Percentiles rank a stretch among this genome's conserved stretches.
These are phyloP conservation scores for Nylanderia fulva DNA, from an alignment of 1,140 invertebrate genomes.

Conservation along the genomic window DNA sequence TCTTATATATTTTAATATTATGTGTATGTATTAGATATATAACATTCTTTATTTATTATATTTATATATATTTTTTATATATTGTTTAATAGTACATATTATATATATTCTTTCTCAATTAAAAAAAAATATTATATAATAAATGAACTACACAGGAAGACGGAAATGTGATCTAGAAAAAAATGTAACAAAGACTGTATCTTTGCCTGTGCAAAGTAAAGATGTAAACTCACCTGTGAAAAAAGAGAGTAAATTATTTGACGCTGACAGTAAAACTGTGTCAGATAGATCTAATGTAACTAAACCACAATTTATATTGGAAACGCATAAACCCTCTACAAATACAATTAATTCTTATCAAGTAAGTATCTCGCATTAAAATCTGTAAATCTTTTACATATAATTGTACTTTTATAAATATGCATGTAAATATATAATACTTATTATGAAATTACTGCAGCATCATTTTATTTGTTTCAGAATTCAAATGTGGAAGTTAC, in stretches of 20 bases:
- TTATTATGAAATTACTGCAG: not conserved
- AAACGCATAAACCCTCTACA: slow-evolving; percentile 41
- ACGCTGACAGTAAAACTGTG: slow-evolving; percentile 16
- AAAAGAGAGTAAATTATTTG: slow-evolving; percentile 65
- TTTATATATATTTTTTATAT: no score
- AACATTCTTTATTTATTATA: no score
- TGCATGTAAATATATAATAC: slow-evolving; percentile 28
- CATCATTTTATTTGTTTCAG: slow-evolving; percentile 27
- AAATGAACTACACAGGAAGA: slow-evolving; percentile 50
- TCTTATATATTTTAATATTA: not conserved
- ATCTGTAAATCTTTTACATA: not conserved
- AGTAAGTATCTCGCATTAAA: slow-evolving; percentile 24
- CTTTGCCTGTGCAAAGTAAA: slow-evolving; percentile 12
- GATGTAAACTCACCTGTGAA: slow-evolving; percentile 48
- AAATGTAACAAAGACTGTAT: slow-evolving; percentile 29
- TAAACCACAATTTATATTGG: not conserved
- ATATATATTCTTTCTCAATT: not conserved
- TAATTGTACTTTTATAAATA: not conserved
- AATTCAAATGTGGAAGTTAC: slow-evolving; percentile 17
- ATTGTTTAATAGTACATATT: no score
- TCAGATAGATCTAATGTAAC: slow-evolving; percentile 2
- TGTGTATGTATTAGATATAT: no score
- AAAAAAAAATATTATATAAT: slow-evolving; percentile 19
- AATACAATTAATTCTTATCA: slow-evolving; percentile 48
- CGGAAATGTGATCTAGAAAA: slow-evolving; percentile 58